Evolutionary conservation across 2,888 invertebrate species (phyloP).

Genomic region (Pristionchus mayeri): DNA sequence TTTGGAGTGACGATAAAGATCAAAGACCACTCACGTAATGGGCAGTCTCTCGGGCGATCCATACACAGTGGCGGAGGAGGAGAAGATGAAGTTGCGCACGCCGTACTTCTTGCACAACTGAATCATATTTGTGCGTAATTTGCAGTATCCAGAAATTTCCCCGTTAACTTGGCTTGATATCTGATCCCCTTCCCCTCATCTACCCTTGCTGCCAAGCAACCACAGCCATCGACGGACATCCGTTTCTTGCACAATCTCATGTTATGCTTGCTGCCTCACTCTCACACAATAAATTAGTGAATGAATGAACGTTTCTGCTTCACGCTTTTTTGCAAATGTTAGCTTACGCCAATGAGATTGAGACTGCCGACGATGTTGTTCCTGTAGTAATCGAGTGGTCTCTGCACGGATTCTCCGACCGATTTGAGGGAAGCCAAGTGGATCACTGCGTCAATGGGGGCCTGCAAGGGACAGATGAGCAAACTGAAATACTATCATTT

Average conservation of each 20-base stretch:
- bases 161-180: too few species aligned
- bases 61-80: slow-evolving; percentile 92
- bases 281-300: background rate
- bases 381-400: slow-evolving; percentile 92
- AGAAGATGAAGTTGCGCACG: slow-evolving; percentile 90
- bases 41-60: slow-evolving; percentile 90
- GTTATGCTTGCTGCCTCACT: too few species aligned
- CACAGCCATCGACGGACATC: too few species aligned
- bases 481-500: too few species aligned
- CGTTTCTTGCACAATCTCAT: too few species aligned
- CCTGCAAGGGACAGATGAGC: slow-evolving; percentile 83
- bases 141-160: too few species aligned
- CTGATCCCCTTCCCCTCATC: too few species aligned
- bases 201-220: too few species aligned
- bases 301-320: background rate
- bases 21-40: slow-evolving; percentile 79
- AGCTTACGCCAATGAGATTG: slow-evolving; percentile 80
- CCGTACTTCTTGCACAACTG: slow-evolving; percentile 88
- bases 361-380: slow-evolving; percentile 94
- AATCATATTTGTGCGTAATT: background rate
- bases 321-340: background rate
- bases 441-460: slow-evolving; percentile 91
- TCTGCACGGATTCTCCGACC: slow-evolving; percentile 94
- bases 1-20: background rate
- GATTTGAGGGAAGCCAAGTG: slow-evolving; percentile 97